Conservation (phyloP, 2,113 vertebrate species). For the Archilochus colubris region DNA sequence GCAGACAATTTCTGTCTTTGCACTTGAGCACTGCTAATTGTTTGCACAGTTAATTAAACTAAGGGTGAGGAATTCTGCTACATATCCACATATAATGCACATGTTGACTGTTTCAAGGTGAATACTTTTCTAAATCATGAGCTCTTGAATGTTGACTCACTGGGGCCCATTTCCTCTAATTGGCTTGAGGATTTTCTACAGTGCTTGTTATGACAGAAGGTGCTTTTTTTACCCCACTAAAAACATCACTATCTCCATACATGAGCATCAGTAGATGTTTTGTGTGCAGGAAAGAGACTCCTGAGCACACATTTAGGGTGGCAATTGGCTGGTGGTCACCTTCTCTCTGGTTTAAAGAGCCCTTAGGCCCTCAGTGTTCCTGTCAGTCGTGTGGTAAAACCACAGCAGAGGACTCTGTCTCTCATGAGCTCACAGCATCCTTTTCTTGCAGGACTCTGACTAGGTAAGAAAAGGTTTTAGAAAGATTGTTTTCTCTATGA, state of each 20-base stretch:
- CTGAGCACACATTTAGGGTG: neutral
- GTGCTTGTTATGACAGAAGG: neutral
- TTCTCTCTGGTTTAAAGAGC: neutral
- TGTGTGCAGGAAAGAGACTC: neutral
- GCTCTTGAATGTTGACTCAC: slow-evolving; percentile 60
- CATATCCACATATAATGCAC: slow-evolving; percentile 41
- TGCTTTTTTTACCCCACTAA: neutral
- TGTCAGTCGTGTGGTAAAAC: neutral
- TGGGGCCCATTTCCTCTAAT: slow-evolving; percentile 37
- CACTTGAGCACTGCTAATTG: slow-evolving; percentile 36
- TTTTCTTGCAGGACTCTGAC: neutral
- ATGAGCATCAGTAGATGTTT: neutral
- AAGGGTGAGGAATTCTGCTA: slow-evolving; percentile 43
- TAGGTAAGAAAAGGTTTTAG: neutral
- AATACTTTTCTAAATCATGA: slow-evolving; percentile 58
- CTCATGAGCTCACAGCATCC: neutral
- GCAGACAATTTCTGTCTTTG: slow-evolving; percentile 5
- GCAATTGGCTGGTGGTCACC: neutral
- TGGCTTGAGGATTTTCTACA: slow-evolving; percentile 7
- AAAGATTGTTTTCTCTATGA: neutral
- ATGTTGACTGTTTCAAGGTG: slow-evolving; percentile 69
- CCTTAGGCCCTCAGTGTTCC: neutral
- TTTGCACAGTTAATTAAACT: slow-evolving; percentile 72
- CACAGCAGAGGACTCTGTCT: neutral
- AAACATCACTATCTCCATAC: neutral